phyloP scores from a whole-genome alignment of 2,888 invertebrate species.

The Scrobipalpa costella region DNA sequence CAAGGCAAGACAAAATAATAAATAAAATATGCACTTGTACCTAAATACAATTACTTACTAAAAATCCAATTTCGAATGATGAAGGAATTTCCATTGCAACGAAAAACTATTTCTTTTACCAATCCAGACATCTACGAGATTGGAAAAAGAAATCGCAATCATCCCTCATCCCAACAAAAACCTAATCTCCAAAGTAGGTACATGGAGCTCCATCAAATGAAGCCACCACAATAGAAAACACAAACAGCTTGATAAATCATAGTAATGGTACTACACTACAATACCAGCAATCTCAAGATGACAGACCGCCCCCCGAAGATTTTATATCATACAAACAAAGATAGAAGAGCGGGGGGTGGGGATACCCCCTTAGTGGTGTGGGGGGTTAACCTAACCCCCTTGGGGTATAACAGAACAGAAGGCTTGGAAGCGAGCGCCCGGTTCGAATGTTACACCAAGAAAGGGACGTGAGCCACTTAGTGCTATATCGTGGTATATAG shows the following conservation, averaged over 20 bases:
- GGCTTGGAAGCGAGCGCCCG: slow-evolving; percentile 44
- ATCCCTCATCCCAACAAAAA: slow-evolving; percentile 8
- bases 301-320: slow-evolving; percentile 69
- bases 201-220: slow-evolving; percentile 26
- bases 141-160: slow-evolving; percentile 28
- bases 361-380: slow-evolving; percentile 45
- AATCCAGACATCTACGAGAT: slow-evolving; percentile 33
- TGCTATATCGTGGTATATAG: slow-evolving; percentile 25
- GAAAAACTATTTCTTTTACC: not conserved
- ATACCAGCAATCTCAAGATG: slow-evolving; percentile 49
- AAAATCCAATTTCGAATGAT: no score
- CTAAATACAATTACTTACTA: no score
- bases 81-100: not conserved
- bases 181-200: slow-evolving; percentile 22
- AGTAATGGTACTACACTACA: slow-evolving; percentile 48
- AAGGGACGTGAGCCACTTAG: slow-evolving; percentile 47
- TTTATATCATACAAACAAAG: slow-evolving; percentile 76
- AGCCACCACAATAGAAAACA: slow-evolving; percentile 37
- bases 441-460: slow-evolving; percentile 47
- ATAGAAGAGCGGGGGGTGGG: slow-evolving; percentile 38
- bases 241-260: slow-evolving; percentile 48
- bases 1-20: no score
- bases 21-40: no score
- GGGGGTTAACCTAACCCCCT: slow-evolving; percentile 29
- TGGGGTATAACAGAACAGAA: slow-evolving; percentile 45